phyloP scores from a whole-genome alignment of 1,140 invertebrate genomes.

The Epicauta chinensis region DNA sequence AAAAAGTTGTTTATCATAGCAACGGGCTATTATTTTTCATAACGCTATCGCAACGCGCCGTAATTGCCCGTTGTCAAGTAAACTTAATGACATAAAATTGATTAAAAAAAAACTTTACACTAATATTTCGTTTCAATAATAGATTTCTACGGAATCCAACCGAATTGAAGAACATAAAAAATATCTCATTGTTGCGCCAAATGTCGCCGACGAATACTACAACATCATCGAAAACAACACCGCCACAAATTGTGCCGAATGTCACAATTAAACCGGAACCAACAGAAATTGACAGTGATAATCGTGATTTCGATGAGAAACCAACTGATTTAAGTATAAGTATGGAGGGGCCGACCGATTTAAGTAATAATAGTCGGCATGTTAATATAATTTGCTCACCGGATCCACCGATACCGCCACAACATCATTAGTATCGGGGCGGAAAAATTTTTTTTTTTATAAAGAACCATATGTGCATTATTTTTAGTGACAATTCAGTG shows the following conservation, averaged over 20 bases:
- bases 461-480: conserved; percentile 25
- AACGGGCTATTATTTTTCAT: no score
- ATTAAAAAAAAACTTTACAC: background rate
- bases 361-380: conserved; percentile 34
- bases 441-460: conserved; percentile 5
- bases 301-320: conserved; percentile 44
- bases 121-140: conserved; percentile 43
- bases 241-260: conserved; percentile 22
- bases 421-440: conserved; percentile 25
- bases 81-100: no score
- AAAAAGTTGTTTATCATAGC: no score
- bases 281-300: conserved; percentile 26
- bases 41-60: no score
- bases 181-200: conserved; percentile 81
- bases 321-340: conserved; percentile 46
- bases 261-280: conserved; percentile 38
- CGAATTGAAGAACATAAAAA: conserved; percentile 88
- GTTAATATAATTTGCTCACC: conserved; percentile 40
- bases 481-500: conserved; percentile 25
- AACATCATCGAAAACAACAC: conserved; percentile 24
- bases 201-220: conserved; percentile 62
- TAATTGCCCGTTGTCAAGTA: no score
- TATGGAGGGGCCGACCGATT: conserved; percentile 41
- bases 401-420: conserved; percentile 33
- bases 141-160: conserved; percentile 84